Percentiles rank a stretch among this genome's conserved stretches.
phyloP scores from a whole-genome alignment of 2,797 vertebrate species.

The Emydoidea blandingii region DNA sequence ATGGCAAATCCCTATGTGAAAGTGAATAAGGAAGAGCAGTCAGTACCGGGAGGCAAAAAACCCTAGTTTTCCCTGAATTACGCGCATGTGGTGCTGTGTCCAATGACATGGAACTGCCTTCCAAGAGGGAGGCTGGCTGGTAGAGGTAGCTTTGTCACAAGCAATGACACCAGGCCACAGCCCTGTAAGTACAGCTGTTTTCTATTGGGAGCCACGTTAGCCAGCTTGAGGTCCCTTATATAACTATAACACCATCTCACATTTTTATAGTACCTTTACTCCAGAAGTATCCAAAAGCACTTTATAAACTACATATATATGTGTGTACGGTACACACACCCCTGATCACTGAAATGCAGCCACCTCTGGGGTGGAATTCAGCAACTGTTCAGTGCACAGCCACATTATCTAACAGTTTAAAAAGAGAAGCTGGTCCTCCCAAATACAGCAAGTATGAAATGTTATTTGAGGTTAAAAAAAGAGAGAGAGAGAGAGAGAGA shows the following conservation, averaged over 20 bases:
- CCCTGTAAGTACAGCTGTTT: not conserved
- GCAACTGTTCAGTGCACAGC: not conserved
- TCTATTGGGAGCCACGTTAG: not conserved
- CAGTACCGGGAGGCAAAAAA: not conserved
- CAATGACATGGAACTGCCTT: too few relatives aligned
- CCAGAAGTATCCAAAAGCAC: not conserved
- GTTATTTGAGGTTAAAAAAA: not conserved
- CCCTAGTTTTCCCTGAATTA: not conserved
- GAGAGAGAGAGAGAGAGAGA: too few relatives aligned
- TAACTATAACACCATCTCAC: not conserved
- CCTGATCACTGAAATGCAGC: not conserved
- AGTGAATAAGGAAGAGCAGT: not conserved
- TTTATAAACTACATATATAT: not conserved
- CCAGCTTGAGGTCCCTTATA: not conserved
- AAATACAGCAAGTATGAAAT: not conserved
- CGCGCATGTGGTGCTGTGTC: too few relatives aligned
- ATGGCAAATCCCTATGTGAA: not conserved
- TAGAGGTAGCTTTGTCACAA: not conserved
- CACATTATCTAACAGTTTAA: not conserved
- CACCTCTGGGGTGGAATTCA: not conserved
- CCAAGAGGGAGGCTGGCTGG: not conserved
- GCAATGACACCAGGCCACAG: not conserved
- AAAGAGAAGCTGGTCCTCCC: not conserved
- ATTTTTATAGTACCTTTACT: not conserved
- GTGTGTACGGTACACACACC: not conserved